Evolutionary conservation across 1,140 invertebrate genomes (phyloP).

Genomic region (Reticulitermes speratus): DNA sequence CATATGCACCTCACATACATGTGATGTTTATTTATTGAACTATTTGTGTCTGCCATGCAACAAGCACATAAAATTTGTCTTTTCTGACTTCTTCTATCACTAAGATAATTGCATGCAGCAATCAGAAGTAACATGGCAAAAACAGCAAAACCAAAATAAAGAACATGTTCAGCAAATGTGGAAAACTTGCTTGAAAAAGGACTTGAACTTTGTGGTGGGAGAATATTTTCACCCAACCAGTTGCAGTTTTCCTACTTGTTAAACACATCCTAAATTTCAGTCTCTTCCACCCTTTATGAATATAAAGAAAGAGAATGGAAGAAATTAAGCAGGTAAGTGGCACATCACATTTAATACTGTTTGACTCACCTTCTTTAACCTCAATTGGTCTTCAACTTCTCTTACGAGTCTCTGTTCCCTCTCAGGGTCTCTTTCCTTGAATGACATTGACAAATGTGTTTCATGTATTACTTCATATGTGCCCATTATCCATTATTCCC

Average conservation of each 20-base stretch:
- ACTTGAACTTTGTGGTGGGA: too few relatives aligned
- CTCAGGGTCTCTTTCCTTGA: conserved; percentile 9
- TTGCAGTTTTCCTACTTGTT: neutral
- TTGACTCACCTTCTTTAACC: neutral
- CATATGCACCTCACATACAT: too few relatives aligned
- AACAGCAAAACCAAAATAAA: neutral
- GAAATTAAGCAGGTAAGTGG: neutral
- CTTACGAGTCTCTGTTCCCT: conserved; percentile 3
- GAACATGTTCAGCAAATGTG: conserved; percentile 11
- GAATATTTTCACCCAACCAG: too few relatives aligned
- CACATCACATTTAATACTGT: neutral
- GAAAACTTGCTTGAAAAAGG: neutral
- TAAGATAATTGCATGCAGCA: neutral
- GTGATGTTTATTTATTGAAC: neutral
- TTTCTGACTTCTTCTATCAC: neutral
- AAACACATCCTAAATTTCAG: neutral
- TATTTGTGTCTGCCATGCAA: neutral
- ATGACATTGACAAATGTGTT: conserved; percentile 20
- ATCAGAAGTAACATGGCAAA: neutral
- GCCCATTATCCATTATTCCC: neutral
- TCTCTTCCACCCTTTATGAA: neutral
- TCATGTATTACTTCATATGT: conserved; percentile 1
- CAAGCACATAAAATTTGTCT: neutral
- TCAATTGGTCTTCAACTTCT: conserved; percentile 3
- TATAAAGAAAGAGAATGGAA: neutral